Conservation (phyloP, 1,140 invertebrate genomes). For the Scaptodrosophila lebanonensis region DNA sequence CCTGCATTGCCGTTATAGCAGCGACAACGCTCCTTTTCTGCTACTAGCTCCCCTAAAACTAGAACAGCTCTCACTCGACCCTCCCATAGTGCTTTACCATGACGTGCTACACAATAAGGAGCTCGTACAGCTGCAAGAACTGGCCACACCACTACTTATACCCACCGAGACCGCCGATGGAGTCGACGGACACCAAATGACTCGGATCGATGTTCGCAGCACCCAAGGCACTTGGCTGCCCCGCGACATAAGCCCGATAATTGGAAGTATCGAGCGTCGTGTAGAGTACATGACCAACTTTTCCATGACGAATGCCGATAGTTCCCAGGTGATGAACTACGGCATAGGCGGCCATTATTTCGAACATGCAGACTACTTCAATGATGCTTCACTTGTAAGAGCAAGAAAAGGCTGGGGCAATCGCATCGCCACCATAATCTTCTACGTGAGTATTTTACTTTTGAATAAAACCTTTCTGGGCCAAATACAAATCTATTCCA, state of each 20-base stretch:
- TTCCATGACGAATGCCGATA: slow-evolving; percentile 80
- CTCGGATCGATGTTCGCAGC: slow-evolving; percentile 85
- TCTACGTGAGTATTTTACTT: too few species aligned
- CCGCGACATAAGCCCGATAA: too few species aligned
- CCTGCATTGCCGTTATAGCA: slow-evolving; percentile 89
- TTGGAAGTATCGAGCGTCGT: slow-evolving; percentile 85
- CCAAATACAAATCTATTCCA: too few species aligned
- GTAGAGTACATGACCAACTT: slow-evolving; percentile 84
- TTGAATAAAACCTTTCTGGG: too few species aligned
- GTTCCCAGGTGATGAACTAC: slow-evolving; percentile 82
- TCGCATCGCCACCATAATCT: too few species aligned
- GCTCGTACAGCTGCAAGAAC: slow-evolving; percentile 89
- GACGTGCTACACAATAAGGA: slow-evolving; percentile 92
- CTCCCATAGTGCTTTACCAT: slow-evolving; percentile 91
- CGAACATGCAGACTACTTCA: too few species aligned
- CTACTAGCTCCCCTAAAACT: slow-evolving; percentile 91
- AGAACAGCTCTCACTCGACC: slow-evolving; percentile 89
- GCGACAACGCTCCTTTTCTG: slow-evolving; percentile 84
- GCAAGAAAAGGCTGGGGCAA: too few species aligned
- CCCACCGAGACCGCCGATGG: slow-evolving; percentile 87
- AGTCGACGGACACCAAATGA: slow-evolving; percentile 91
- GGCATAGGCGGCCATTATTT: slow-evolving; percentile 83
- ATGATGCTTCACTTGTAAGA: too few species aligned
- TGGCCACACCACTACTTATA: slow-evolving; percentile 90
- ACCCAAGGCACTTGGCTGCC: too few species aligned